Conservation (phyloP, 64 coral and sea anemone species). For the Catalaphyllia jardinei region DNA sequence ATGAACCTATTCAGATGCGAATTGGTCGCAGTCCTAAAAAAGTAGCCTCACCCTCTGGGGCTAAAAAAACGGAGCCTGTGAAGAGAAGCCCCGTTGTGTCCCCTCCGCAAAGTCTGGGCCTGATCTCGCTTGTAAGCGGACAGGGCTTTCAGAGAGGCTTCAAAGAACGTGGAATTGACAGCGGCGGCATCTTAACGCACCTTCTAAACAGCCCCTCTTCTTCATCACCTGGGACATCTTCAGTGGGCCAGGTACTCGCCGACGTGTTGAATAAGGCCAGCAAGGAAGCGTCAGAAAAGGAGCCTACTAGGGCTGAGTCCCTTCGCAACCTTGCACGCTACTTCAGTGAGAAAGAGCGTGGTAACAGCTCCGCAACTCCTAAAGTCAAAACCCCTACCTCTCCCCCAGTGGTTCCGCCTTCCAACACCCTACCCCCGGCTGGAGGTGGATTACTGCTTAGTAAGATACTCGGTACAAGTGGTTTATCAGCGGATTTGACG, state of each 20-base stretch:
- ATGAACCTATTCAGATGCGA: constrained; percentile 57
- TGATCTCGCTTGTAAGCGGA: constrained; percentile 37
- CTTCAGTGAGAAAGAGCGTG: constrained; percentile 92
- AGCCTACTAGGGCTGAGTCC: constrained; percentile 69
- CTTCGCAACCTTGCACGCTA: constrained; percentile 76
- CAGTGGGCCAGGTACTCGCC: constrained; percentile 80
- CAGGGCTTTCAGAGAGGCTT: constrained; percentile 32
- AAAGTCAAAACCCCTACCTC: constrained; percentile 9
- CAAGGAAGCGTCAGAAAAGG: constrained; percentile 59
- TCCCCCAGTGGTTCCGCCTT: constrained; percentile 29
- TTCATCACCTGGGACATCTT: constrained; percentile 57
- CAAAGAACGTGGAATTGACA: constrained; percentile 17
- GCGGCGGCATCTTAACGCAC: constrained; percentile 69
- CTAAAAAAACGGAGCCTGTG: neutral
- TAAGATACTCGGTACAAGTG: constrained; percentile 78
- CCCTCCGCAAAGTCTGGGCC: constrained; percentile 27
- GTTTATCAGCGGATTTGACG: constrained; percentile 51
- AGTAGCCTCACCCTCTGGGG: neutral
- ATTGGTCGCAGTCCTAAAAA: neutral
- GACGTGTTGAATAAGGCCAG: constrained; percentile 85
- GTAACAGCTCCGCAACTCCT: neutral
- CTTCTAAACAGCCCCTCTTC: constrained; percentile 70
- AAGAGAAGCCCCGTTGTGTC: neutral
- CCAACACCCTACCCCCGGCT: constrained; percentile 30
- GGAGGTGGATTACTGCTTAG: constrained; percentile 61